Conservation (phyloP, 2,113 vertebrate species). For the Ceyx margarethae region DNA sequence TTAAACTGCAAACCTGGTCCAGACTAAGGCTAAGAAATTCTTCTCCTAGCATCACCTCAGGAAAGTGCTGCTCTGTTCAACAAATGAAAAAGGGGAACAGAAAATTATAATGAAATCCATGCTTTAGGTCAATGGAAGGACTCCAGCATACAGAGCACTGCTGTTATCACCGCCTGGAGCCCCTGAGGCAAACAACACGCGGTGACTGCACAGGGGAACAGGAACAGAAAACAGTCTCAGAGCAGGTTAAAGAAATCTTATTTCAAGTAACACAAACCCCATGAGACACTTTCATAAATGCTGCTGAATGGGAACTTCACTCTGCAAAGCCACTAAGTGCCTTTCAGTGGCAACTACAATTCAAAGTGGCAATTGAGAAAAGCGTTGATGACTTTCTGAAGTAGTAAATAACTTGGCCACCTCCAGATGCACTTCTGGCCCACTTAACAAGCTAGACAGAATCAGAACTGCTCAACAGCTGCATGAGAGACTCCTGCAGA, state of each 20-base stretch:
- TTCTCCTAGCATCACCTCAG: slow-evolving; percentile 93
- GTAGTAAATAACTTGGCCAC: background rate
- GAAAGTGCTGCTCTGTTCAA: slow-evolving; percentile 95
- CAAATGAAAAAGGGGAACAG: slow-evolving; percentile 64
- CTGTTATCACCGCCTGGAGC: background rate
- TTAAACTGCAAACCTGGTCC: slow-evolving; percentile 95
- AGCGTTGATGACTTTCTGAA: background rate
- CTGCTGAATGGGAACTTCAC: background rate
- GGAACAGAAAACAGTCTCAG: background rate
- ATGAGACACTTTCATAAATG: background rate
- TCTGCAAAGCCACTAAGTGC: background rate
- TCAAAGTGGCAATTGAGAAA: background rate
- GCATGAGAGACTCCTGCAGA: background rate
- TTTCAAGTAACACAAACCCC: background rate
- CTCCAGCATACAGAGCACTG: background rate
- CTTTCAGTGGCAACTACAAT: background rate
- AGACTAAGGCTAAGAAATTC: slow-evolving; percentile 92
- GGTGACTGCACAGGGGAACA: rapidly evolving
- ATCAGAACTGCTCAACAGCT: background rate
- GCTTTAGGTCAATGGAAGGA: background rate
- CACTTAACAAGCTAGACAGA: background rate
- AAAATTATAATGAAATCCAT: slow-evolving; percentile 60
- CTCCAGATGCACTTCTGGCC: background rate
- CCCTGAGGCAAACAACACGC: background rate
- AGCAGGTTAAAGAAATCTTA: background rate